Percentiles rank a stretch among this genome's conserved stretches.
These are phyloP conservation scores for Mesaphorura yosii DNA, from an alignment of 1,140 invertebrate species.

Conservation along the genomic window DNA sequence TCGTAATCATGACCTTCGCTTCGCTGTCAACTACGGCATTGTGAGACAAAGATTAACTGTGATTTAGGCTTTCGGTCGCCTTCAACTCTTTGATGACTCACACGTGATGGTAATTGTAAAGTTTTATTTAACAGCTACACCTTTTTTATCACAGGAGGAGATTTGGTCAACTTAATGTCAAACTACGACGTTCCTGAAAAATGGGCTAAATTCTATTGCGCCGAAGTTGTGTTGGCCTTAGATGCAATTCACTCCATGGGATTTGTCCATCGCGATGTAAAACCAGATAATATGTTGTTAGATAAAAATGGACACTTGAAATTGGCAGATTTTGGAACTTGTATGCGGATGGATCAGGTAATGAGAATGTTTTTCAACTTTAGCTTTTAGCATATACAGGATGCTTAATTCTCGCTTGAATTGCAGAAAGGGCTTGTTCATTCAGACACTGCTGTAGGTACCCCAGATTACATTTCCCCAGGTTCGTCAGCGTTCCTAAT, in stretches of 20 bases:
- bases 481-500: too few species aligned
- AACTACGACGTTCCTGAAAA: constrained; percentile 98
- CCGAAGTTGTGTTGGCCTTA: constrained; percentile 94
- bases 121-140: too few species aligned
- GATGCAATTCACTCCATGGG: constrained; percentile 98
- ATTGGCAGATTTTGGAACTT: constrained; percentile 97
- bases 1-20: too few species aligned
- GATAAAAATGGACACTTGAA: constrained; percentile 92
- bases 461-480: constrained; percentile 97
- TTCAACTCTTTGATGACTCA: too few species aligned
- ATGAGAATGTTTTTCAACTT: constrained; percentile 28
- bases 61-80: too few species aligned
- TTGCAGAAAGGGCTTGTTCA: constrained; percentile 77
- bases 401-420: constrained; percentile 17
- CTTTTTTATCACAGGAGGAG: constrained; percentile 67
- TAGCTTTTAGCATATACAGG: background rate
- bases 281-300: constrained; percentile 97
- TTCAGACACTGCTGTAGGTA: constrained; percentile 95
- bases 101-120: too few species aligned
- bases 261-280: constrained; percentile 96
- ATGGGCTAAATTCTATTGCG: constrained; percentile 98
- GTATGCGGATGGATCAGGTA: constrained; percentile 91
- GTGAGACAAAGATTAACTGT: too few species aligned
- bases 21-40: too few species aligned
- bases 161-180: constrained; percentile 96